Evolutionary conservation across 1,140 invertebrate genomes (phyloP).

Genomic region (Orchesella cincta): DNA sequence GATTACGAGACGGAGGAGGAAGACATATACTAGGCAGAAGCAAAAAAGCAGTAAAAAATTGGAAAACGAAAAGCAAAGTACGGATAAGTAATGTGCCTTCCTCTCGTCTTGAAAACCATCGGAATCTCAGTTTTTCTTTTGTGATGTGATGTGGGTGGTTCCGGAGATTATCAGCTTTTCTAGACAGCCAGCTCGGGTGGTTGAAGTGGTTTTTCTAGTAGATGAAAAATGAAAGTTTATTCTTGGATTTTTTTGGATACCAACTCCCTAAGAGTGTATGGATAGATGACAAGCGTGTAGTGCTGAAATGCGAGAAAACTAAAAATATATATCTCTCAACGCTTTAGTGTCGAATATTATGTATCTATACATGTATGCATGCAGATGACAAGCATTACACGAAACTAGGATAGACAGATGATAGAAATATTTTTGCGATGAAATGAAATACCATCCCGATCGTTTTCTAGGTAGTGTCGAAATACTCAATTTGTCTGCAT

Average conservation of each 20-base stretch:
- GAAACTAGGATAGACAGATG: neutral
- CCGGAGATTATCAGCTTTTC: slow-evolving; percentile 23
- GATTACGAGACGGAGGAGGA: slow-evolving; percentile 16
- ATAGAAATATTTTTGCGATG: neutral
- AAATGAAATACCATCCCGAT: neutral
- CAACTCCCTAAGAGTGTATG: no score
- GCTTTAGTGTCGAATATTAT: no score
- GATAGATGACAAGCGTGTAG: no score
- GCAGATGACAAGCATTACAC: no score
- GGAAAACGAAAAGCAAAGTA: slow-evolving; percentile 22
- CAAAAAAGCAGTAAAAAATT: neutral
- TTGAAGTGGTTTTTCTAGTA: slow-evolving; percentile 11
- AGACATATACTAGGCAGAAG: neutral
- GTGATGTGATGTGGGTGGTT: slow-evolving; percentile 28
- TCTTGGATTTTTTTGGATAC: slow-evolving; percentile 8
- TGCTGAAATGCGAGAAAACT: no score
- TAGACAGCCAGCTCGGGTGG: neutral
- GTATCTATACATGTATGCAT: no score
- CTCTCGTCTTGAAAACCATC: neutral
- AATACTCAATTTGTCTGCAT: neutral
- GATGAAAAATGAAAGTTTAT: slow-evolving; percentile 28
- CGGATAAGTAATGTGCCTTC: slow-evolving; percentile 12
- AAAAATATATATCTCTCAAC: no score
- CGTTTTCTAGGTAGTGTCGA: neutral
- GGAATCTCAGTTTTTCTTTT: slow-evolving; percentile 23